These are phyloP conservation scores for Caenorhabditis sp. DNA, from an alignment of 2,888 invertebrate species.

Conservation along the genomic window DNA sequence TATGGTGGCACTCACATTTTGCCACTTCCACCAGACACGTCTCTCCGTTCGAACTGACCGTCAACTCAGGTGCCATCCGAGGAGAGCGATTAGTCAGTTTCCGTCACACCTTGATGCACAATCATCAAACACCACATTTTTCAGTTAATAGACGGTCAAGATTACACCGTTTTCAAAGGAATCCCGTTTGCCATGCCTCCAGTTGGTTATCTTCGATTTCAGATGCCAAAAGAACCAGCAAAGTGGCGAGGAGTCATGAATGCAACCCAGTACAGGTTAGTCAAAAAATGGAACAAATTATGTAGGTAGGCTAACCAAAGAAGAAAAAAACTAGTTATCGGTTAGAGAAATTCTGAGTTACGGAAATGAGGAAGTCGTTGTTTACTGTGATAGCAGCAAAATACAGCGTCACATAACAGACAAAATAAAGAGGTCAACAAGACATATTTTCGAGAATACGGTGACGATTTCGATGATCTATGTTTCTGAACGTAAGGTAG, in stretches of 20 bases:
- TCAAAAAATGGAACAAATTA: too few species aligned
- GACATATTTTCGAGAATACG: too few species aligned
- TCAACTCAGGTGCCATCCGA: conserved; percentile 81
- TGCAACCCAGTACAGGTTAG: conserved; percentile 81
- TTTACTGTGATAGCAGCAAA: too few species aligned
- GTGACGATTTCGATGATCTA: too few species aligned
- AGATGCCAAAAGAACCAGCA: conserved; percentile 82
- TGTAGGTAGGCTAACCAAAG: not conserved
- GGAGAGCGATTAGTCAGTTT: conserved; percentile 79
- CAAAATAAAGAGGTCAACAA: too few species aligned
- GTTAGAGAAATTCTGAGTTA: too few species aligned
- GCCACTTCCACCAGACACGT: conserved; percentile 61
- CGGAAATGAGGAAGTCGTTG: too few species aligned
- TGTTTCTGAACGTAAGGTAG: too few species aligned
- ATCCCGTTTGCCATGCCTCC: conserved; percentile 83
- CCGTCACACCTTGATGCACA: too few species aligned
- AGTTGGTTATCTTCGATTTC: conserved; percentile 82
- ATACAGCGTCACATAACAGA: too few species aligned
- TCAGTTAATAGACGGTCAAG: conserved; percentile 71
- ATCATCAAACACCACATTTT: conserved; percentile 13
- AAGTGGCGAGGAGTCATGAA: conserved; percentile 83
- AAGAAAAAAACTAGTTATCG: too few species aligned
- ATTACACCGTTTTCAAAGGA: conserved; percentile 83
- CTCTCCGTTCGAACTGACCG: conserved; percentile 79
- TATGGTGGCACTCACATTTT: conserved; percentile 63